These are phyloP conservation scores for Calypte anna DNA, from an alignment of 2,113 vertebrate genomes.

Conservation along the genomic window DNA sequence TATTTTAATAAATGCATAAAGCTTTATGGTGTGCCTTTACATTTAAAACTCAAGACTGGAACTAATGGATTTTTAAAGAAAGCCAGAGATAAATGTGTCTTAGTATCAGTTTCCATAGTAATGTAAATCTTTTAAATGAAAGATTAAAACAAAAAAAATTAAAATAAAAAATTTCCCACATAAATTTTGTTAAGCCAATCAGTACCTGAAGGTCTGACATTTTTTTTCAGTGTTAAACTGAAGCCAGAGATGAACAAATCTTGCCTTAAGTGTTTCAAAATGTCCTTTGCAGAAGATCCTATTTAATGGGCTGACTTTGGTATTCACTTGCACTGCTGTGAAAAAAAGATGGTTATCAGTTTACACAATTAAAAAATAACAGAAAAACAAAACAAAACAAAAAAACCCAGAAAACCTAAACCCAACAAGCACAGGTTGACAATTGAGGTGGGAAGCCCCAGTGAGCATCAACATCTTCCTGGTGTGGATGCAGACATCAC, in stretches of 20 bases:
- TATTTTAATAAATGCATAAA: slow-evolving; percentile 89
- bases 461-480: neutral
- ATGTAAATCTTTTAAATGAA: slow-evolving; percentile 57
- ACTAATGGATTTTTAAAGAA: slow-evolving; percentile 53
- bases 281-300: slow-evolving; percentile 38
- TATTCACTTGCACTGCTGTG: slow-evolving; percentile 49
- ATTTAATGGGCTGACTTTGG: slow-evolving; percentile 32
- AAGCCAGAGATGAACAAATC: slow-evolving; percentile 29
- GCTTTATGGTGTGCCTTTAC: slow-evolving; percentile 83
- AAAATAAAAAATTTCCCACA: neutral
- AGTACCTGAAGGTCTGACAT: slow-evolving; percentile 17
- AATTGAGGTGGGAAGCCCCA: neutral
- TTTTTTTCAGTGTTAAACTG: slow-evolving; percentile 42
- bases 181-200: slow-evolving; percentile 28
- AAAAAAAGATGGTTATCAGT: neutral
- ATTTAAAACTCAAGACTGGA: slow-evolving; percentile 51
- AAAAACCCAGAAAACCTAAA: neutral
- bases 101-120: slow-evolving; percentile 52
- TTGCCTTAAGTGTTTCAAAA: slow-evolving; percentile 57
- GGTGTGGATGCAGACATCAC: fast-evolving
- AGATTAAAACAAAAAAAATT: slow-evolving; percentile 17
- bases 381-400: neutral
- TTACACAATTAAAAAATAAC: slow-evolving; percentile 61
- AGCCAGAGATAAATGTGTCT: slow-evolving; percentile 55
- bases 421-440: neutral